These are phyloP conservation scores for Anthopleura sola DNA, from an alignment of 64 coral and sea anemone genomes.

Conservation along the genomic window DNA sequence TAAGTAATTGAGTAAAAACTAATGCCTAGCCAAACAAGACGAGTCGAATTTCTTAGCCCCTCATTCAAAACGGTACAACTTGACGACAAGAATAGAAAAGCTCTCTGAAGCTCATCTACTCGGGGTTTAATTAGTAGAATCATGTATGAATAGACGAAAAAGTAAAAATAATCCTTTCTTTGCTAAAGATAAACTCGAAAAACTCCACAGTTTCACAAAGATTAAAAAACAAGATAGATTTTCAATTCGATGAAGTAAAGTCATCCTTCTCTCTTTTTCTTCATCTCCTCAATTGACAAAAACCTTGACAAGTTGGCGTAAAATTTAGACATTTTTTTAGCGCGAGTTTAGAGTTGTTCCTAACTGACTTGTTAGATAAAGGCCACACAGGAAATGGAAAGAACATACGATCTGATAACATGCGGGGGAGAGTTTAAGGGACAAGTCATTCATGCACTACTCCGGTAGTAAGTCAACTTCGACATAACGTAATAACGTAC, in stretches of 20 bases:
- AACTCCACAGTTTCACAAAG: background rate
- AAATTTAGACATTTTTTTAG: too few relatives aligned
- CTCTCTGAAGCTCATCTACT: background rate
- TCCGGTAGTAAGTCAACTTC: background rate
- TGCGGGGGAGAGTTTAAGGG: background rate
- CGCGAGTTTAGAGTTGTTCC: background rate
- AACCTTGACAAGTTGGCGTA: background rate
- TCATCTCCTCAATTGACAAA: background rate
- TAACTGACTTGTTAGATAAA: background rate
- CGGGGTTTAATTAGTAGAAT: background rate
- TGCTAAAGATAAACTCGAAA: background rate
- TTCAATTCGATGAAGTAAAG: background rate
- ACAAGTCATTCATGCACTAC: background rate
- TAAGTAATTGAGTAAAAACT: slow-evolving; percentile 35
- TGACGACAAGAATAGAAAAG: background rate
- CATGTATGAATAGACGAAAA: background rate
- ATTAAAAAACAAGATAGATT: background rate
- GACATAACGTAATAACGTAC: background rate
- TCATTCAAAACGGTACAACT: background rate
- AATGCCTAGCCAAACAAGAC: background rate
- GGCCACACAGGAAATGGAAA: background rate
- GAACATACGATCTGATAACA: background rate
- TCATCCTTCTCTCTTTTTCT: background rate
- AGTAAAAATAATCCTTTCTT: background rate
- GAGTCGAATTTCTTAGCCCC: background rate